Evolutionary conservation across 1,140 invertebrate species (phyloP).

Genomic region (Dreissena polymorpha): DNA sequence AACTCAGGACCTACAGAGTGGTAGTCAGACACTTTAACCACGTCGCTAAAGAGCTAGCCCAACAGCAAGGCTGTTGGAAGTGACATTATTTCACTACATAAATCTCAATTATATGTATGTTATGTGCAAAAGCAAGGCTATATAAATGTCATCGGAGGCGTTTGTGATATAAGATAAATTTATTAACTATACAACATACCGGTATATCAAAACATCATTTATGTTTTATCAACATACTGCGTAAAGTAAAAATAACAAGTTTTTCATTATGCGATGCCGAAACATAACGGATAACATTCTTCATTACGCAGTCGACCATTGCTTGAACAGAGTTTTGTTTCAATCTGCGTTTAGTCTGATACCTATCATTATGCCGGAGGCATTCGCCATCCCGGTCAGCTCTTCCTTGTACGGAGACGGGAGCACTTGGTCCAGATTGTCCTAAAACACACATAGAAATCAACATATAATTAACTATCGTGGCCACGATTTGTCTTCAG

Average conservation of each 20-base stretch:
- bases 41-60: too few relatives aligned
- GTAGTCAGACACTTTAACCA: too few relatives aligned
- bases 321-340: too few relatives aligned
- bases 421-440: constrained; percentile 77
- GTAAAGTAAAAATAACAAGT: neutral
- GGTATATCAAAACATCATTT: neutral
- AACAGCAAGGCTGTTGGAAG: too few relatives aligned
- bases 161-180: too few relatives aligned
- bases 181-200: neutral
- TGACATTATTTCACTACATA: too few relatives aligned
- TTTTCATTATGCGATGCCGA: neutral
- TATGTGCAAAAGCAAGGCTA: too few relatives aligned
- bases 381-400: constrained; percentile 79
- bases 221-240: neutral
- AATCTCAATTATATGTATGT: too few relatives aligned
- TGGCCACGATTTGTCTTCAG: neutral
- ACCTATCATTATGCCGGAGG: constrained; percentile 78
- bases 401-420: constrained; percentile 80
- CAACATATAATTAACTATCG: neutral
- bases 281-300: neutral
- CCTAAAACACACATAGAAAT: constrained; percentile 56
- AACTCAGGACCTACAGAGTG: too few relatives aligned
- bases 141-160: too few relatives aligned
- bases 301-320: neutral
- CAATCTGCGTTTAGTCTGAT: neutral